phyloP scores from a whole-genome alignment of 2,797 vertebrate species.

The Echiichthys vipera region DNA sequence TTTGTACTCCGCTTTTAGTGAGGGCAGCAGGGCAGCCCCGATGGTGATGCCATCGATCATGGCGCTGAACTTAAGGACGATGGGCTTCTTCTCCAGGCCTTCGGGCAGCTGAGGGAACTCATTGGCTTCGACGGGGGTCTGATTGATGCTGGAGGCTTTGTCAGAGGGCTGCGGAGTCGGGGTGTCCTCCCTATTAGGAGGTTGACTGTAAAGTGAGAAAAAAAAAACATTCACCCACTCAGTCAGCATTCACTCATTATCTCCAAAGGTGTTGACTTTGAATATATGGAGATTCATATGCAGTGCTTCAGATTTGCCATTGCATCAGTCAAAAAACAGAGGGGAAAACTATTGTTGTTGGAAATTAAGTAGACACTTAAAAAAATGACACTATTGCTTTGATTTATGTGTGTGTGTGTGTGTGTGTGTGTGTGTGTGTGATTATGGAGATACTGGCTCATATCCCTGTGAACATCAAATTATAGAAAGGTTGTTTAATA shows the following conservation, averaged over 20 bases:
- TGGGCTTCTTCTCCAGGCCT: constrained; percentile 97
- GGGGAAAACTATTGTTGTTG: neutral
- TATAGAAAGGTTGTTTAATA: constrained; percentile 35
- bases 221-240: neutral
- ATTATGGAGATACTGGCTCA: constrained; percentile 31
- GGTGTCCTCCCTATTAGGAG: constrained; percentile 91
- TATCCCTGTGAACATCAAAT: constrained; percentile 40
- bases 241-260: neutral
- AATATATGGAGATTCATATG: neutral
- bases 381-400: neutral
- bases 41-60: constrained; percentile 98
- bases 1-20: constrained; percentile 98
- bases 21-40: constrained; percentile 95
- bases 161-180: constrained; percentile 93
- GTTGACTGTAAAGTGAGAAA: constrained; percentile 80
- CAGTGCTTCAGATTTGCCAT: neutral
- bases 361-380: neutral
- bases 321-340: neutral
- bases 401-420: constrained; percentile 3
- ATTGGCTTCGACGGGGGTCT: constrained; percentile 95
- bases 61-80: constrained; percentile 98
- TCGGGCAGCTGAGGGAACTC: constrained; percentile 98
- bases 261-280: neutral
- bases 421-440: neutral
- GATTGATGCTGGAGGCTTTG: constrained; percentile 94